Base-by-base conservation (phyloP, 1,140 invertebrate species). In the Sycophila sp. region DNA sequence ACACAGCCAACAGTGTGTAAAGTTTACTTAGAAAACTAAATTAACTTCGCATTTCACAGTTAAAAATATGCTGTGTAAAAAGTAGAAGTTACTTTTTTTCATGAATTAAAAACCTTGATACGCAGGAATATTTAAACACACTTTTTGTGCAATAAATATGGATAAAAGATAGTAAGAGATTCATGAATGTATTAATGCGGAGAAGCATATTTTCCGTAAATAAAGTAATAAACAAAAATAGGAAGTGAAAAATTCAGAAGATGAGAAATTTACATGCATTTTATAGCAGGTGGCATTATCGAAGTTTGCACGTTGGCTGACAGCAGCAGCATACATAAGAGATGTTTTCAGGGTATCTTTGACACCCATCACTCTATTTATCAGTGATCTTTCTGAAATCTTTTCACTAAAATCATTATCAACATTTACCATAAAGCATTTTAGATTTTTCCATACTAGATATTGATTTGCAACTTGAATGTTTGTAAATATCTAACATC, bases 291-390 rank as follows among this genome's bases (percentile, higher is more conserved):
- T 6, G 17, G 13, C 19, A 36, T 19, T 58, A 58, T 58, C 34
- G 55, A 58, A 24, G 10, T 17, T 17, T 19, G 55, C 55, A 13
- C 28, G 55, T 58, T 58, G 55, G 38, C 55, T 11, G 34, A 28
- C 49, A 24, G 8, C 17, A 17, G 42, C 26, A 22, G 30, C 19
- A 58, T 58, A 38, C 55, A 58, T 24, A 38, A 32, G 55, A 22
- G 10, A 58, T 38, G 8, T 58, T 58, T 58, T 24, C 32, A 40
- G 19, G 32, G 19, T 58, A 58, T 58, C 55, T 58, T 19, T 22
- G 24, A 40, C 55, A 5, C 34, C 55, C 32, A 58, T 58, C 55
- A 19, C 55, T 58, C 55, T 58, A 24, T 58, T 38, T 58, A 58
- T 58, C 55, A 58, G 55, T 24, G 34, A 40, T 19, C 34, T 34